phyloP scores from a whole-genome alignment of 2,888 invertebrate genomes.

The Aphrophora alni region DNA sequence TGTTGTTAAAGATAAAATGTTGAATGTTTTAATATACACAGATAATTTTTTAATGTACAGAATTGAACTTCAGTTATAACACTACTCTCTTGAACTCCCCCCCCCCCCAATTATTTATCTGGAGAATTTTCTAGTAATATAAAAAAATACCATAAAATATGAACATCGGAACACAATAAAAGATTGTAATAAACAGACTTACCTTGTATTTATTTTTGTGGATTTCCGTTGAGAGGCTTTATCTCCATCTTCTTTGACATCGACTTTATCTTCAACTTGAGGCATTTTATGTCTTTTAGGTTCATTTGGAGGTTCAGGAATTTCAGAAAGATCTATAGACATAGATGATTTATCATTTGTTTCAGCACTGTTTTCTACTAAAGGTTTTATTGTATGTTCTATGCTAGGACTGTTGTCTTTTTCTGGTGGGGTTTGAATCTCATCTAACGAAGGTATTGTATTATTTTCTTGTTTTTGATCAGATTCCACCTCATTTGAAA shows the following conservation, averaged over 20 bases:
- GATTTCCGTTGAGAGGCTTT: background rate
- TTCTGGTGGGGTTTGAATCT: background rate
- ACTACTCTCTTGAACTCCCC: no score
- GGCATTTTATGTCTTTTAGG: conserved; percentile 52
- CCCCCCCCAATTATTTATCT: no score
- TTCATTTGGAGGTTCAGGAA: background rate
- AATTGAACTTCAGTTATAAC: no score
- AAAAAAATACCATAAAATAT: no score
- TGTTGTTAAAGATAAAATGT: no score
- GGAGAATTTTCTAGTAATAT: no score
- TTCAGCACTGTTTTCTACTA: background rate
- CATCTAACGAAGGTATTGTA: background rate
- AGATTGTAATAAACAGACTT: no score
- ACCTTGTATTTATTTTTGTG: background rate
- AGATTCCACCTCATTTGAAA: background rate
- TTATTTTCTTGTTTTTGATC: background rate
- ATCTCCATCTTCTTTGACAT: background rate
- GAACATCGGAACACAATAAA: no score
- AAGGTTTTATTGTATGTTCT: background rate
- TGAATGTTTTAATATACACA: no score
- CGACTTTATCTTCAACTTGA: background rate
- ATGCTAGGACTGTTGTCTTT: background rate
- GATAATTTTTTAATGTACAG: no score
- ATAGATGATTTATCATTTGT: background rate
- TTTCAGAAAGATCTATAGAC: background rate